Evolutionary conservation across 2,888 invertebrate species (phyloP).

Genomic region (Loripinus fragilis): DNA sequence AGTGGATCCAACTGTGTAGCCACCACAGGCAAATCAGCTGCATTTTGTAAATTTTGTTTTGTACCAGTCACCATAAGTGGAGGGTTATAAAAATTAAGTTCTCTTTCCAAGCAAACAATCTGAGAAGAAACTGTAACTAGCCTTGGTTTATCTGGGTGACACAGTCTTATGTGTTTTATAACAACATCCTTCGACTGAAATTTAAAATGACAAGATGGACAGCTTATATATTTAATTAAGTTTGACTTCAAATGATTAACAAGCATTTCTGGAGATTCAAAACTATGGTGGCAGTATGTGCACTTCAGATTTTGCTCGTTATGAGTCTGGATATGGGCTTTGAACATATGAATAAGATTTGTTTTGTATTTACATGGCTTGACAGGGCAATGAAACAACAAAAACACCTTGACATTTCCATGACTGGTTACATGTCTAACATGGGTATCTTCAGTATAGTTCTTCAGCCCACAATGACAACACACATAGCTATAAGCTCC

Average conservation of each 20-base stretch:
- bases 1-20: background rate
- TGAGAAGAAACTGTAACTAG: constrained; percentile 76
- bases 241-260: constrained; percentile 70
- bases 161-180: constrained; percentile 67
- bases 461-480: constrained; percentile 74
- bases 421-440: constrained; percentile 73
- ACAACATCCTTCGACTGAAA: constrained; percentile 67
- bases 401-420: constrained; percentile 65
- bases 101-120: constrained; percentile 75
- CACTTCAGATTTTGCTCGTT: constrained; percentile 66
- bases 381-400: constrained; percentile 72
- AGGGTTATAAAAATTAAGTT: constrained; percentile 57
- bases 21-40: background rate
- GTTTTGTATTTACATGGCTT: constrained; percentile 72
- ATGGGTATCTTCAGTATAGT: constrained; percentile 70
- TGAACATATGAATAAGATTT: constrained; percentile 70
- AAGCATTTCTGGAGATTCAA: constrained; percentile 56
- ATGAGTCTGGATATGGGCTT: constrained; percentile 66
- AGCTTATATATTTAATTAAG: constrained; percentile 74
- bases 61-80: constrained; percentile 18
- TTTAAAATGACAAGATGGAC: constrained; percentile 74
- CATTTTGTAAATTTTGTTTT: background rate
- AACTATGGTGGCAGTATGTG: constrained; percentile 68
- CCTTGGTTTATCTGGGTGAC: constrained; percentile 74
- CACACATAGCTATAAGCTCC: constrained; percentile 69